A percentile compares a stretch with the other conserved stretches of the same genome.
These are phyloP conservation scores for Phenacoccus solenopsis DNA, from an alignment of 1,140 invertebrate species.

Conservation along the genomic window DNA sequence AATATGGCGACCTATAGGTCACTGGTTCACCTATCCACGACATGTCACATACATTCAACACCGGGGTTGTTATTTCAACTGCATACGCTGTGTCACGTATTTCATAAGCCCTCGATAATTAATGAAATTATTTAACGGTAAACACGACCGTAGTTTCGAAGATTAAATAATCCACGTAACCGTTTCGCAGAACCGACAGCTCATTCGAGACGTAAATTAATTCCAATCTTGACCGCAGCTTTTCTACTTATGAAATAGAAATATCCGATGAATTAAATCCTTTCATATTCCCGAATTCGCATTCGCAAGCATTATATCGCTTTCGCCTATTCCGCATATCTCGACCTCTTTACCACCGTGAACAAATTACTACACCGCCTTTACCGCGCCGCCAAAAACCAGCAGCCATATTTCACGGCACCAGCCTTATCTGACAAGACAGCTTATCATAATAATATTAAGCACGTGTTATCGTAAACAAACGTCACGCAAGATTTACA, in stretches of 20 bases:
- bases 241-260: neutral
- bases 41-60: neutral
- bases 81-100: neutral
- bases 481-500: neutral
- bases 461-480: constrained; percentile 1
- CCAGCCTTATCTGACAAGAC: neutral
- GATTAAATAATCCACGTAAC: too few species aligned
- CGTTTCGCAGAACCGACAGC: neutral
- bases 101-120: neutral
- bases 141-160: neutral
- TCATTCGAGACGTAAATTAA: neutral
- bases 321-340: neutral
- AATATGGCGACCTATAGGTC: neutral
- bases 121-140: neutral
- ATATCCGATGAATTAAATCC: neutral
- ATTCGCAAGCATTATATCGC: neutral
- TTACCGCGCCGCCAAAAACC: too few species aligned
- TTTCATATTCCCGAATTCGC: neutral
- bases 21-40: neutral
- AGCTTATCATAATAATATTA: neutral
- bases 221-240: too few species aligned
- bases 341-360: neutral
- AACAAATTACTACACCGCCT: too few species aligned
- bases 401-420: too few species aligned
- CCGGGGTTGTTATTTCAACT: neutral